Evolutionary conservation across 2,113 vertebrate genomes (phyloP), one percentile per base, ranked within the genome.

Genomic region (Capreolus pygargus): DNA sequence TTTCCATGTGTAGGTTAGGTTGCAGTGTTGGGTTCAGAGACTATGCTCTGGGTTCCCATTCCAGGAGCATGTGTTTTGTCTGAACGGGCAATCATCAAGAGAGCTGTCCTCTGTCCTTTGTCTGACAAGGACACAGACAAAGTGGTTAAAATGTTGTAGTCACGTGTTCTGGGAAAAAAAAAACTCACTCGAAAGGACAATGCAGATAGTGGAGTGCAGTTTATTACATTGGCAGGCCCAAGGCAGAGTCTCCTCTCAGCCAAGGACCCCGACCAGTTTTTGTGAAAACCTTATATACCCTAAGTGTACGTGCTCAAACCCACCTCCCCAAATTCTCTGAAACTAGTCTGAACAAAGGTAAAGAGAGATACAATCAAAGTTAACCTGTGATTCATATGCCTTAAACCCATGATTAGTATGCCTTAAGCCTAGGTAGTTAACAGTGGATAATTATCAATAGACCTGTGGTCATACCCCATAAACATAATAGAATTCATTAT

Each of bases 101-200:
- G 74, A 14, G 47, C 25, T 28, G 27, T 30, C 2, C 76, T 79
- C 76, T 79, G 28, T 36, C n/a, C n/a, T 70, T 70, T 70, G 19
- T 36, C 14, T 79, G 27, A 47, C 15, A 79, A 30, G 27, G 76
- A 30, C 76, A 47, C 27, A 17, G 43, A 47, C 28, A 86, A 87
- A 64, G 58, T 87, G 30, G 30, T 45, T 64, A 64, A 50, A 15
- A 47, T 70, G n/a, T 21, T 67, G 64, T 70, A 70, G n/a, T 2
- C 67, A 70, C 1, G 19, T 5, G 2, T 36, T 36, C 19, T 0
- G 0, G 67, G 67, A 10, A n/a, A 70, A 36, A 36, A 70, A 36
- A 36, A 70, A 36, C 19, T 70, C 64, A 70, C n/a, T 70, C 67
- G 23, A 70, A 12, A 70, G n/a, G 17, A 36, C 10, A 23, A 23